Base-by-base conservation (phyloP, 1,140 invertebrate species). In the Zaprionus vittiger region DNA sequence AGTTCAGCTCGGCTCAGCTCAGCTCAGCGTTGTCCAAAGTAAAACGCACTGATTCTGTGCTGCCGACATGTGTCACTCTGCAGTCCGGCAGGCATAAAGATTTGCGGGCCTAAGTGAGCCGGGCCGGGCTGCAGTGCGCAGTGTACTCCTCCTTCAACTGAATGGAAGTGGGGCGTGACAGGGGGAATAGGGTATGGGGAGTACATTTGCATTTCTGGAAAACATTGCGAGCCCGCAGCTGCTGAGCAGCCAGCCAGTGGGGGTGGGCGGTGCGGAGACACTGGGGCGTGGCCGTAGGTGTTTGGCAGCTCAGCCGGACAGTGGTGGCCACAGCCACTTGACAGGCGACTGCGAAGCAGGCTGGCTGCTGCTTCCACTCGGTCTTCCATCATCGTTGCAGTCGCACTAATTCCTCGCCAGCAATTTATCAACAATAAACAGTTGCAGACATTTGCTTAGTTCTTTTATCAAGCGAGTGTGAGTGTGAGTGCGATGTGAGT, bases 371-470 rank as follows among this genome's bases (percentile, higher is more conserved):
- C 71, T 69, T 49, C 61, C 47, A 56, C 22, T 17, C 62, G 81
- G 81, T 84, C 84, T 87, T 87, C 81, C 84, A 87, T 87, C 84
- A 87, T 87, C 84, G 84, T 87, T 77, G 85, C 81, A 89, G 75
- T 89, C 79, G 66, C 60, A 89, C 85, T 90, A 89, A 89, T 89
- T 89, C 85, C 85, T 85, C 81, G 79, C 79, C 81, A 89, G 85
- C 85, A 89, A 89, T 89, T 89, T 89, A 89, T 89, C 85, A 90
- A 89, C 85, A 90, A 89, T 90, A 89, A 89, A 89, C 85, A 89
- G 85, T 89, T 89, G 85, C 85, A 89, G 85, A 90, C 85, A 89
- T 90, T 87, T 83, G 73, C 83, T 82, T 80, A 86, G 76, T 80
- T 86, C 68, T 44, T 49, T 22, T 38, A 22, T 47, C 47, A 52